Conservation (phyloP, 1,140 invertebrate genomes). For the Trialeurodes vaporariorum region DNA sequence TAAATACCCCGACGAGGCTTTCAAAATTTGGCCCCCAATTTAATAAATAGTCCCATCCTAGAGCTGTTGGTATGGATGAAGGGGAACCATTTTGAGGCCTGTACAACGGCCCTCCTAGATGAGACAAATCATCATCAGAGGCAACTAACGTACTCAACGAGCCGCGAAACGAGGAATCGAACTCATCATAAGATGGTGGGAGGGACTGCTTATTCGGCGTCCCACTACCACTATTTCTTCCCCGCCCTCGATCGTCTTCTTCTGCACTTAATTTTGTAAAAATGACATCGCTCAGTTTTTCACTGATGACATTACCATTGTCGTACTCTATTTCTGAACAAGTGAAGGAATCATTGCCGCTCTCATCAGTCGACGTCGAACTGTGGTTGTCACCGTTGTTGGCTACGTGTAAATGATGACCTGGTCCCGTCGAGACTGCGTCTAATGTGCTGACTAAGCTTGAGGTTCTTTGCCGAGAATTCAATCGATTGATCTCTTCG, state of each 20-base stretch:
- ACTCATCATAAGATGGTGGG: slow-evolving; percentile 63
- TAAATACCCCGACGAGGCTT: slow-evolving; percentile 79
- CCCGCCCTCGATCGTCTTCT: slow-evolving; percentile 36
- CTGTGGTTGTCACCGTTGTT: slow-evolving; percentile 45
- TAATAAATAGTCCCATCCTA: slow-evolving; percentile 86
- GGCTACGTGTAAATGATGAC: slow-evolving; percentile 21
- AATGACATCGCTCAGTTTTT: slow-evolving; percentile 53
- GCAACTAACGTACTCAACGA: slow-evolving; percentile 85
- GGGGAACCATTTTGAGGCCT: slow-evolving; percentile 63
- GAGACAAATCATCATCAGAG: slow-evolving; percentile 77
- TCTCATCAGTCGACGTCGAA: slow-evolving; percentile 84
- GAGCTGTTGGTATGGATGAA: slow-evolving; percentile 46
- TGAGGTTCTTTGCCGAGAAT: slow-evolving; percentile 42
- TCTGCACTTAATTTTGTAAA: slow-evolving; percentile 59
- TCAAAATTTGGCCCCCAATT: slow-evolving; percentile 96
- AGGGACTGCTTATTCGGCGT: slow-evolving; percentile 20
- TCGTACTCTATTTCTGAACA: slow-evolving; percentile 95
- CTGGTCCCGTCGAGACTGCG: slow-evolving; percentile 51
- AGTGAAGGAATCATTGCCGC: slow-evolving; percentile 93
- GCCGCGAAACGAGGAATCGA: slow-evolving; percentile 85
- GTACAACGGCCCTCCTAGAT: slow-evolving; percentile 44
- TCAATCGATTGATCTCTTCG: slow-evolving; percentile 43
- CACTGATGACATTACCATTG: slow-evolving; percentile 65
- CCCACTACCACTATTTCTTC: slow-evolving; percentile 23
- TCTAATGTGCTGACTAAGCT: slow-evolving; percentile 62